phyloP scores from a whole-genome alignment of 1,140 invertebrate species.

The Ceratoteleas bidentatus region DNA sequence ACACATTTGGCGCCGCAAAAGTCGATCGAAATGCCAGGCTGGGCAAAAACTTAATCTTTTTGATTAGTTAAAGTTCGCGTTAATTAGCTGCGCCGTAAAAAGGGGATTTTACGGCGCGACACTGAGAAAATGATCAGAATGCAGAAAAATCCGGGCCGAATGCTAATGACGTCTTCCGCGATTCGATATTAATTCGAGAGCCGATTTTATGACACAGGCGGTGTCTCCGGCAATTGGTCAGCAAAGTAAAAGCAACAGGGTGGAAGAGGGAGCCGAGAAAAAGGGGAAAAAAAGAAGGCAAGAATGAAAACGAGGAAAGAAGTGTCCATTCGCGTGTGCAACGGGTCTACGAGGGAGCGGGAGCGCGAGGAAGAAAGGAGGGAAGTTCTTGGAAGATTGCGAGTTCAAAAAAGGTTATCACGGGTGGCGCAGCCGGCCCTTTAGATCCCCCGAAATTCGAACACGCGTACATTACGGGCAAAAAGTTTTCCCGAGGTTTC shows the following conservation, averaged over 20 bases:
- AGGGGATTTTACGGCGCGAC: too few species aligned
- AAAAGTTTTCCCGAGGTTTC: constrained; percentile 9
- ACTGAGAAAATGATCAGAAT: background rate
- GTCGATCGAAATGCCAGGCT: too few species aligned
- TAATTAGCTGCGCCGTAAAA: too few species aligned
- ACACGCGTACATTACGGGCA: constrained; percentile 12
- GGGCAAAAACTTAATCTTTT: too few species aligned
- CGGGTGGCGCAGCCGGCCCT: constrained; percentile 47
- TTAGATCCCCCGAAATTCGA: constrained; percentile 23
- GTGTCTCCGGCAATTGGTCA: constrained; percentile 34
- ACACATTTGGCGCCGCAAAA: too few species aligned
- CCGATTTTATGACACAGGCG: constrained; percentile 27
- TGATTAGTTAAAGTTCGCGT: too few species aligned
- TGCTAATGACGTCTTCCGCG: constrained; percentile 29
- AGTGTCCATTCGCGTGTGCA: constrained; percentile 41
- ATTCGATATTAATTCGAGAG: constrained; percentile 31
- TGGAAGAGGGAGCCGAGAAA: constrained; percentile 2
- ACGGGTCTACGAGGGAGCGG: constrained; percentile 7
- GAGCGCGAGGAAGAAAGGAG: constrained; percentile 18
- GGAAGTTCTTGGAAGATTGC: constrained; percentile 31
- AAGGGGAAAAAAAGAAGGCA: background rate
- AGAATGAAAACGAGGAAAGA: constrained; percentile 10
- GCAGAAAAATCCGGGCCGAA: background rate
- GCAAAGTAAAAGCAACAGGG: constrained; percentile 17
- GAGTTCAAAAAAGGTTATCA: constrained; percentile 51